Percentiles rank a stretch among this genome's conserved stretches.
Evolutionary conservation across 2,797 vertebrate genomes (phyloP).

Genomic region (Paramormyrops hopkinsi): DNA sequence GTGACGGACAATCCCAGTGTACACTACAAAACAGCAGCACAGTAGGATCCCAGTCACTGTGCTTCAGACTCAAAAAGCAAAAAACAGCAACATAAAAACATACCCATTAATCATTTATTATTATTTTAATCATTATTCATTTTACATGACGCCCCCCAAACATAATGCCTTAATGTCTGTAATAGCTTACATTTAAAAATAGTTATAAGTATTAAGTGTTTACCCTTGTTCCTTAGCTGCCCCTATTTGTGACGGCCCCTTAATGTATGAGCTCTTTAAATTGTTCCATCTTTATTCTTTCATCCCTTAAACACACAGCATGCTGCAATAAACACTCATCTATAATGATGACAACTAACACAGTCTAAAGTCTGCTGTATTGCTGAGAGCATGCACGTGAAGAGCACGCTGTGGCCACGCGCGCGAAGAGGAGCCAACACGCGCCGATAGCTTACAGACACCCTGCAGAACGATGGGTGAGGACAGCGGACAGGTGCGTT

Average conservation of each 20-base stretch:
- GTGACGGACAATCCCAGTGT: not conserved
- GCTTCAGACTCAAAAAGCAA: not conserved
- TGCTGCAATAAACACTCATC: not conserved
- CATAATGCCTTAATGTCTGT: not conserved
- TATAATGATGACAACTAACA: not conserved
- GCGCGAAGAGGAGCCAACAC: not conserved
- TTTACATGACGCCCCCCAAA: not conserved
- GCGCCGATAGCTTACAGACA: not conserved
- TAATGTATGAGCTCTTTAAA: not conserved
- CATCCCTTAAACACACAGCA: not conserved
- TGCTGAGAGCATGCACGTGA: not conserved
- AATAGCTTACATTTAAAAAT: not conserved
- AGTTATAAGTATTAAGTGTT: not conserved
- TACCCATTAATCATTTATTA: not conserved
- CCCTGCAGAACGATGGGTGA: not conserved
- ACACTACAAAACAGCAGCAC: not conserved
- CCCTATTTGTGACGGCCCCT: not conserved
- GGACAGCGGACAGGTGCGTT: not conserved
- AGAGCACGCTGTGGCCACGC: not conserved
- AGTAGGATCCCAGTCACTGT: not conserved
- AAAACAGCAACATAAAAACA: not conserved
- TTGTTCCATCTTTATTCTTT: not conserved
- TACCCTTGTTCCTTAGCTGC: not conserved
- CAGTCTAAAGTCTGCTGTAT: not conserved
- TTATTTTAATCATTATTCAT: not conserved